Base-by-base conservation (phyloP, 2,888 invertebrate genomes). In the Cheiracanthium punctorium region DNA sequence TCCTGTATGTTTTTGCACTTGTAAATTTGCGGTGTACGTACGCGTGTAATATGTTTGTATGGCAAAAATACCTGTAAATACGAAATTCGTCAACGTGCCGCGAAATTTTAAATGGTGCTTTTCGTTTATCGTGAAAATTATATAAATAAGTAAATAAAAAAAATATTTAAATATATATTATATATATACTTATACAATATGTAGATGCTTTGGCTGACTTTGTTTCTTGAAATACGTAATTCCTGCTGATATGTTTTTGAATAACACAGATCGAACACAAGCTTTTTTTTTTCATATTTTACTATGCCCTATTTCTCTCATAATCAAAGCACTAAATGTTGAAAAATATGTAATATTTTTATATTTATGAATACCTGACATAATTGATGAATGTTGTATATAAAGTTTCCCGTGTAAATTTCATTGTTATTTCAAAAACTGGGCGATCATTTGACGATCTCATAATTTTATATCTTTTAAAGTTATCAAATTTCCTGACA, bases 71-170 rank as follows among this genome's bases (percentile, higher is more conserved):
- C 24, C 10, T 48, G 58, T 58, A 58, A 20, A 58, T 58, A 58
- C 4, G n/a, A 24, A 24, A 24, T n/a, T 41, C 65, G 74, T 71
- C 82, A 37, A 70, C 71, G 64, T 82, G 74, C 70, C 70, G 75
- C 81, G 81, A 80, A 71, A 80, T 82, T 71, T 82, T 82, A 72
- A 82, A 82, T 82, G 82, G 76, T 76, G 82, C 76, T 76, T 76
- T 82, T 82, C 37, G 24, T 41, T 37, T 76, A 70, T 76, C 76
- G 37, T 74, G 58, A 52, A 75, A 58, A 48, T 58, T 65, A 71
- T 82, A 82, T 76, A 76, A 82, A 82, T 76, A 82, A 76, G 71
- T 76, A 76, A 58, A n/a, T n/a, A n/a, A n/a, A n/a, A n/a, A n/a
- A 82, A 64, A 72, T 64, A 82, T 67, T 7, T 37, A 80, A 71